Conservation (phyloP, 2,113 vertebrate species). For the Stomatorhinus ivindoensis region DNA sequence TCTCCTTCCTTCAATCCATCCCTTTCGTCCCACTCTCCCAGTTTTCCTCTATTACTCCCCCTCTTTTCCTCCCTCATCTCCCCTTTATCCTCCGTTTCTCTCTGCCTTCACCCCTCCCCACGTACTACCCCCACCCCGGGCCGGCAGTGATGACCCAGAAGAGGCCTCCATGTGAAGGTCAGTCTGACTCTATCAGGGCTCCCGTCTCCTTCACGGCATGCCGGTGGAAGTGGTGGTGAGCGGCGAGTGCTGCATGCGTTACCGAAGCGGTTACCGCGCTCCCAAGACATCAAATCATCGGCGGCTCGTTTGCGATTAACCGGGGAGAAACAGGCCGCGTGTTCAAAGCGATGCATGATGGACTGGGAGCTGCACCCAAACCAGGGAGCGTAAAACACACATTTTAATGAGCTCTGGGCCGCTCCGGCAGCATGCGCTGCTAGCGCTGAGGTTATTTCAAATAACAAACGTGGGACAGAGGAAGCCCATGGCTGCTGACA, state of each 20-base stretch:
- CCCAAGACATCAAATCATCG: not conserved
- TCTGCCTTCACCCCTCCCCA: not conserved
- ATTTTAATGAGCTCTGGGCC: conserved; percentile 2
- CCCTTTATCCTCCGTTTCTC: not conserved
- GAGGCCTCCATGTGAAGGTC: not conserved
- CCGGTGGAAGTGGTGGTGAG: not conserved
- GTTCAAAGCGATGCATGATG: not conserved
- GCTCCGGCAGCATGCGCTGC: not conserved
- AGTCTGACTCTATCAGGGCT: not conserved
- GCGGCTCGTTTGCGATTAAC: not conserved
- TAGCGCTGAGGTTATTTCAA: not conserved
- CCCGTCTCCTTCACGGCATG: not conserved
- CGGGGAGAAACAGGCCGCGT: not conserved
- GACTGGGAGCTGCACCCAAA: not conserved
- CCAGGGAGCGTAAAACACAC: not conserved
- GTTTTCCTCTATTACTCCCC: not conserved
- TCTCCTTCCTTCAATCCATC: not conserved
- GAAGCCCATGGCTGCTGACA: not conserved
- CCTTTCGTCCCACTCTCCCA: not conserved
- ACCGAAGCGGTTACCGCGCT: not conserved
- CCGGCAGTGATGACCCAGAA: not conserved
- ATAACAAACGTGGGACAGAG: not conserved
- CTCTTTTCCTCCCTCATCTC: not conserved
- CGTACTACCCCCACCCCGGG: not conserved
- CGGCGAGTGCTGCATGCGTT: not conserved